Percentiles rank a stretch among this genome's conserved stretches.
phyloP scores from a whole-genome alignment of 2,113 vertebrate genomes.

The Tachysurus fulvidraco region DNA sequence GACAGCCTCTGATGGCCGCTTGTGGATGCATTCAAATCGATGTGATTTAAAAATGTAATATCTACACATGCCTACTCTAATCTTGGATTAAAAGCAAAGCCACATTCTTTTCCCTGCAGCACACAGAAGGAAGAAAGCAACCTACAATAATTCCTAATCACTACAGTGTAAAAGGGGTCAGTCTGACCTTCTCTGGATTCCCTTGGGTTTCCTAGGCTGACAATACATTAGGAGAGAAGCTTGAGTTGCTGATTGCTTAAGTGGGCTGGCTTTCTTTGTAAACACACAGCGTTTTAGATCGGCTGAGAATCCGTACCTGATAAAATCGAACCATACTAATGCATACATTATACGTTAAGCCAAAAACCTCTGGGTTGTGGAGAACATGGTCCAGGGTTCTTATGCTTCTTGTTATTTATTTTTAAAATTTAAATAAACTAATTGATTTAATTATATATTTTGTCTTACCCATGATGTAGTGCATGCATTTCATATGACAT shows the following conservation, averaged over 20 bases:
- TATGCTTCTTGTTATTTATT: neutral
- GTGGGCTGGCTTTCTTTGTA: conserved; percentile 48
- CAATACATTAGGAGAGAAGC: conserved; percentile 54
- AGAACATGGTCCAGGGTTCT: neutral
- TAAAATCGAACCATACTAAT: neutral
- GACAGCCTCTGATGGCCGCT: neutral
- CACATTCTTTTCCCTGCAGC: conserved; percentile 25
- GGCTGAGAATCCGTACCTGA: conserved; percentile 13
- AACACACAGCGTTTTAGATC: conserved; percentile 40
- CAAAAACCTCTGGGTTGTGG: neutral
- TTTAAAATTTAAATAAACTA: neutral
- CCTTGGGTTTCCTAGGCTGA: conserved; percentile 47
- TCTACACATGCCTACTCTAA: neutral
- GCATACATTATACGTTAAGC: neutral
- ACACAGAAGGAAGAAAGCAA: conserved; percentile 46
- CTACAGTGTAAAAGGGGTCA: conserved; percentile 55
- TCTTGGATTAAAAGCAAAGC: conserved; percentile 37
- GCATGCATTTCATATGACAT: neutral
- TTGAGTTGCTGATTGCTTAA: conserved; percentile 41
- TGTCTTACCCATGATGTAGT: neutral
- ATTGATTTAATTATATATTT: neutral
- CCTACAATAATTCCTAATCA: conserved; percentile 55
- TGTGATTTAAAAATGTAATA: neutral
- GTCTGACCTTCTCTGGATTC: neutral
- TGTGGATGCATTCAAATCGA: conserved; percentile 31